Conservation (phyloP, 2,797 vertebrate species). For the Poecilia velifera region DNA sequence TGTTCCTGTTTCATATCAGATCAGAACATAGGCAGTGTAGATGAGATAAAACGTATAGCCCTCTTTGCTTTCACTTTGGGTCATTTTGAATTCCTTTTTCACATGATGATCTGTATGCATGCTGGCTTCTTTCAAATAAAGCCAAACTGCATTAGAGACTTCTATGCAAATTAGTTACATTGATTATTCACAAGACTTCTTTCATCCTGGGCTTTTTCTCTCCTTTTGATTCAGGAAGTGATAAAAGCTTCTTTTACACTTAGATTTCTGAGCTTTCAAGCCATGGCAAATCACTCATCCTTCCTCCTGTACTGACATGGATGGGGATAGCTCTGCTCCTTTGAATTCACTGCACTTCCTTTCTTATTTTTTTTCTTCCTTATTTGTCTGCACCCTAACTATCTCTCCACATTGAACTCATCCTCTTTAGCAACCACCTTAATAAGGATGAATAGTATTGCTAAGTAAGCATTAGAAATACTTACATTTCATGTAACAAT, state of each 20-base stretch:
- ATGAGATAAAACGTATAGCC: not conserved
- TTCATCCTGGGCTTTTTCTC: not conserved
- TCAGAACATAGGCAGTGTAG: not conserved
- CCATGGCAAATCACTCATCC: not conserved
- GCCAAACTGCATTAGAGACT: not conserved
- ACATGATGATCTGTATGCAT: not conserved
- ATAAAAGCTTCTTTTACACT: slow-evolving; percentile 16
- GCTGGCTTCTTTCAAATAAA: slow-evolving; percentile 1
- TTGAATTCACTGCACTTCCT: slow-evolving; percentile 1
- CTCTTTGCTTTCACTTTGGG: not conserved
- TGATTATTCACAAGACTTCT: slow-evolving; percentile 3
- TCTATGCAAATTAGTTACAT: slow-evolving; percentile 11
- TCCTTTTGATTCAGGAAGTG: slow-evolving; percentile 9
- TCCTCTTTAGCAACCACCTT: slow-evolving; percentile 28
- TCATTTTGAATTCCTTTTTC: not conserved
- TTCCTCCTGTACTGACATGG: slow-evolving; percentile 15
- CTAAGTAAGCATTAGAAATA: not conserved
- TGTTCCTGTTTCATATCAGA: slow-evolving; percentile 8
- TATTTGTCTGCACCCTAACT: slow-evolving; percentile 5
- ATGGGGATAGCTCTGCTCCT: slow-evolving; percentile 4
- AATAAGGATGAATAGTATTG: not conserved
- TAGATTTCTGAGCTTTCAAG: slow-evolving; percentile 7
- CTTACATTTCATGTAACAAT: not conserved
- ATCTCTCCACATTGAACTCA: slow-evolving; percentile 22
- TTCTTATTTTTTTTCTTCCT: not conserved